phyloP scores from a whole-genome alignment of 2,888 invertebrate species.

The Ectropis crepuscularia region DNA sequence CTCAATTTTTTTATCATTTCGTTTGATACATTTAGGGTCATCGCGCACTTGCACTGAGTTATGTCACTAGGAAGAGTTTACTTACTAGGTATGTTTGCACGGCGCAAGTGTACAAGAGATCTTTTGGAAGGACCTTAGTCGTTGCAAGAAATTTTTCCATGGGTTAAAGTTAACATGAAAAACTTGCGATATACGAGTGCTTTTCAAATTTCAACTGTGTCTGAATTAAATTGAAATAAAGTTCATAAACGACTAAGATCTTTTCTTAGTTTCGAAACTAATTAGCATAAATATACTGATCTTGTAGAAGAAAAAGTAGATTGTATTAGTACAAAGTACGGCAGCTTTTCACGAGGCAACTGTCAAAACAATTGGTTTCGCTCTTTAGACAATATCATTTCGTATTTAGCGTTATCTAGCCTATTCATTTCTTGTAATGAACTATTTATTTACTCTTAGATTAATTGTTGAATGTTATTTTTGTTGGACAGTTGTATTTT shows the following conservation, averaged over 20 bases:
- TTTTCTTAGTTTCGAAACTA: constrained; percentile 30
- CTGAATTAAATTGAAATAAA: background rate
- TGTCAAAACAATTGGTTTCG: constrained; percentile 64
- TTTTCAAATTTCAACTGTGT: no score
- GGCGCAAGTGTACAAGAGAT: background rate
- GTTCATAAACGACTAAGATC: background rate
- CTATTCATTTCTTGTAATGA: constrained; percentile 60
- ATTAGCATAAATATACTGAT: constrained; percentile 29
- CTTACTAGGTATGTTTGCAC: background rate
- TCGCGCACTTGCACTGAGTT: constrained; percentile 14
- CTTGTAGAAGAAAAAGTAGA: constrained; percentile 47
- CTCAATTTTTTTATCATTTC: constrained; percentile 29
- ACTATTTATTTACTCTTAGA: constrained; percentile 67
- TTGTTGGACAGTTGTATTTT: constrained; percentile 53
- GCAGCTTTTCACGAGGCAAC: constrained; percentile 57
- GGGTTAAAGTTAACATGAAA: no score
- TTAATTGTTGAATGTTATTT: constrained; percentile 74
- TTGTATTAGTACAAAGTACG: constrained; percentile 69
- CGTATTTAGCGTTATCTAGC: constrained; percentile 57
- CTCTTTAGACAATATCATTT: constrained; percentile 63
- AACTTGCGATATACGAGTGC: no score
- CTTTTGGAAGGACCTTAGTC: background rate
- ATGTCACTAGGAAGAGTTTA: background rate
- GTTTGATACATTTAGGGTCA: constrained; percentile 39
- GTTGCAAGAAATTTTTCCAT: background rate